A percentile compares a stretch with the other conserved stretches of the same genome.
phyloP scores from a whole-genome alignment of 2,797 vertebrate species.

The Aotus griseimembra region DNA sequence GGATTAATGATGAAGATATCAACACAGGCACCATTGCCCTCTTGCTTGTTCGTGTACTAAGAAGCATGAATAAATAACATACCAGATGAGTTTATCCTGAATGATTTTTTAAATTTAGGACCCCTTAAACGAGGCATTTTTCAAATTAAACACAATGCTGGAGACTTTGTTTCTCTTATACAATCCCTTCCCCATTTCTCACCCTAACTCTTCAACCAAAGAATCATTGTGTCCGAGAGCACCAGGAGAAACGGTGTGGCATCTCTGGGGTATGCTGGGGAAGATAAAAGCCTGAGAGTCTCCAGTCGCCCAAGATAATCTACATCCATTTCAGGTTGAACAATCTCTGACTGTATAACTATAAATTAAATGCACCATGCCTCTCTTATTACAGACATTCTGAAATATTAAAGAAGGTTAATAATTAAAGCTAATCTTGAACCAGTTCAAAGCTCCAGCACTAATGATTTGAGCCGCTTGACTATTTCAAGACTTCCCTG shows the following conservation, averaged over 20 bases:
- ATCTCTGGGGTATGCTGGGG: fast-evolving
- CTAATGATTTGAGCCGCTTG: background rate
- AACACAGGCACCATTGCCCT: background rate
- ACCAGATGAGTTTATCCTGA: background rate
- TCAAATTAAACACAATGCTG: background rate
- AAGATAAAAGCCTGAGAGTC: background rate
- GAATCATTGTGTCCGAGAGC: background rate
- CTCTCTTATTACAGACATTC: slow-evolving; percentile 39
- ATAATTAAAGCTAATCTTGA: slow-evolving; percentile 65
- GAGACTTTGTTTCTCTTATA: background rate
- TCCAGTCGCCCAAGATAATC: background rate
- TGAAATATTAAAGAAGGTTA: slow-evolving; percentile 72
- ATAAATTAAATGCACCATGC: slow-evolving; percentile 22
- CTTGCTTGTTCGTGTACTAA: background rate
- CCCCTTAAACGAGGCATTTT: background rate
- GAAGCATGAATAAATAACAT: background rate
- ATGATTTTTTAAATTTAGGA: background rate
- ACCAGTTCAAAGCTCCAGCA: slow-evolving; percentile 11
- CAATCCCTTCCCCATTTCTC: background rate
- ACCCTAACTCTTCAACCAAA: background rate
- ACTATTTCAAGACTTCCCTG: slow-evolving; percentile 51
- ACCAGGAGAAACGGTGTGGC: fast-evolving
- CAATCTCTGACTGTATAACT: slow-evolving; percentile 12
- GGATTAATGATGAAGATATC: background rate
- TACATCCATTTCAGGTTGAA: background rate